These are phyloP conservation scores for Pollicipes pollicipes DNA, from an alignment of 1,140 invertebrate species.

Conservation along the genomic window DNA sequence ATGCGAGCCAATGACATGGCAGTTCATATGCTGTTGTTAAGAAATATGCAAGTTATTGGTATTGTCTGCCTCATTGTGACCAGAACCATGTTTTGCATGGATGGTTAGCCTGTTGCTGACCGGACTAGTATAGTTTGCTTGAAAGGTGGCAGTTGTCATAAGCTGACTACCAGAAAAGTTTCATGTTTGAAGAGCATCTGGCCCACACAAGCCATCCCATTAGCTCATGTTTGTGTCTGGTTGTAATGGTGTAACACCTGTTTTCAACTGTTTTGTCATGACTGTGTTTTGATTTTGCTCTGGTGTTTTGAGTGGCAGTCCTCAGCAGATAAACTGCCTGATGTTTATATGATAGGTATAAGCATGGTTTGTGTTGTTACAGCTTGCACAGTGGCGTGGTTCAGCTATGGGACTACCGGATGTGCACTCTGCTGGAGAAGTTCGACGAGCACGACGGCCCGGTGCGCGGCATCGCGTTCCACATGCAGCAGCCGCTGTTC, in stretches of 20 bases:
- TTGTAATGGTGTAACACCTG: neutral
- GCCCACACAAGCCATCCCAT: neutral
- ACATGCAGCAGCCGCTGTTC: constrained; percentile 93
- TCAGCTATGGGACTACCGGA: constrained; percentile 98
- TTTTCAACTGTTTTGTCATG: constrained; percentile 6
- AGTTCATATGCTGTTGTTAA: no score
- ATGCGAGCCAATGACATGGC: no score
- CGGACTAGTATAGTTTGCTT: no score
- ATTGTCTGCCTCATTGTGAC: no score
- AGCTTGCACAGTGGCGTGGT: constrained; percentile 98
- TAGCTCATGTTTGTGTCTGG: neutral
- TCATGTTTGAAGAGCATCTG: neutral
- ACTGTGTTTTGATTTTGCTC: neutral
- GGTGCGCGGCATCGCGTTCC: constrained; percentile 94
- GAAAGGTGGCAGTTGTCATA: no score
- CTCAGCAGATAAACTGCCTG: constrained; percentile 3
- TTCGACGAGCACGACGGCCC: constrained; percentile 99
- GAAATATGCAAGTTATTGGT: no score
- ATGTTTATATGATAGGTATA: neutral
- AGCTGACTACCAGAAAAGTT: no score
- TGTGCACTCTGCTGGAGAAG: constrained; percentile 96
- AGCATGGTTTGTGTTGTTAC: constrained; percentile 16
- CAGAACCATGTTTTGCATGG: no score
- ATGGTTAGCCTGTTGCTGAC: no score
- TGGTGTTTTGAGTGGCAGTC: neutral